phyloP scores from a whole-genome alignment of 2,113 vertebrate genomes.

The Tupaia tana region DNA sequence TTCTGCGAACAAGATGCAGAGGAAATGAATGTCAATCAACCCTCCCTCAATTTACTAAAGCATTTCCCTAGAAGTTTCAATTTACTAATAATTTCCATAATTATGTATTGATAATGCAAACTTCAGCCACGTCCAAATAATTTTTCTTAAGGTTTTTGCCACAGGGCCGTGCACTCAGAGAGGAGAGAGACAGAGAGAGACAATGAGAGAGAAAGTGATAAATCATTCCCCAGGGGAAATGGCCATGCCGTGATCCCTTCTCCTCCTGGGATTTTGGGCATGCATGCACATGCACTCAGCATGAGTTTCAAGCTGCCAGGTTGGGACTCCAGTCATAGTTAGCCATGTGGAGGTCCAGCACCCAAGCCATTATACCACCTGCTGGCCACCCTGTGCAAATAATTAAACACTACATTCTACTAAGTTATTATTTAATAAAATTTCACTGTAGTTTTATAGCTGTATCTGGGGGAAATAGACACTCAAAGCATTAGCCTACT shows the following conservation, averaged over 20 bases:
- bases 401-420: conserved; percentile 27
- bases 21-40: conserved; percentile 11
- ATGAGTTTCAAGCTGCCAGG: too few species aligned
- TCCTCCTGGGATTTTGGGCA: too few species aligned
- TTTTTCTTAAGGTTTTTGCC: too few species aligned
- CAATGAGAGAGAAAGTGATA: too few species aligned
- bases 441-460: conserved; percentile 6
- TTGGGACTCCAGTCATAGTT: too few species aligned
- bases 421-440: conserved; percentile 38
- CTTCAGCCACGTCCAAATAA: not conserved
- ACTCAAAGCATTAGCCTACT: not conserved
- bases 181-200: too few species aligned
- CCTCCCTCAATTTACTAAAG: conserved; percentile 33
- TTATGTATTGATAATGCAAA: conserved; percentile 52
- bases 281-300: too few species aligned
- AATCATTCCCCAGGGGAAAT: too few species aligned
- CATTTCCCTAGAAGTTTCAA: conserved; percentile 41
- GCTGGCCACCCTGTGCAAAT: conserved; percentile 6
- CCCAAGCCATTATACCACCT: too few species aligned
- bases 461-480: not conserved
- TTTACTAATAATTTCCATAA: conserved; percentile 69
- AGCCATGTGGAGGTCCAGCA: too few species aligned
- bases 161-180: too few species aligned
- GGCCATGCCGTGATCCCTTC: too few species aligned
- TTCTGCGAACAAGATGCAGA: not conserved